Percentiles rank a stretch among this genome's conserved stretches.
Conservation (phyloP, 37 sponge, comb jelly and placozoan genomes). For the Petrosia ficiformis region DNA sequence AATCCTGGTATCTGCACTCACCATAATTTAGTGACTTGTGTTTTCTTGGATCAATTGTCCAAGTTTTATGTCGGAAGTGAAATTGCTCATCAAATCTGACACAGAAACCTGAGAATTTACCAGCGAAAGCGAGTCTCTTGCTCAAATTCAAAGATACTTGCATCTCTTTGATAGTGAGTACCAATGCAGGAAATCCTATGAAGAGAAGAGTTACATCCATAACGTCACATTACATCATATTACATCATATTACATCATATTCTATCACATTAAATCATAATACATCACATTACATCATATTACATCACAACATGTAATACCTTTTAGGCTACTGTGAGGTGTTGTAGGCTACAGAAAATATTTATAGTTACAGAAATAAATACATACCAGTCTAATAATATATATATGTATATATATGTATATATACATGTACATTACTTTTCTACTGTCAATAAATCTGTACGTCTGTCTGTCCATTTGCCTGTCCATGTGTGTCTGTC, state of each 20-base stretch:
- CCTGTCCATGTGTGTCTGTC: no score
- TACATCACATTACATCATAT: not conserved
- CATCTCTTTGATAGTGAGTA: constrained; percentile 77
- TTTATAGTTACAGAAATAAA: not conserved
- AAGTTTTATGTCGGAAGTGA: constrained; percentile 52
- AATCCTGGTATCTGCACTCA: not conserved
- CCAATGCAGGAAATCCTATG: constrained; percentile 63
- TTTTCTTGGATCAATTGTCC: constrained; percentile 55
- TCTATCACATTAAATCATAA: not conserved
- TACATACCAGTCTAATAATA: no score
- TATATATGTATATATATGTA: no score
- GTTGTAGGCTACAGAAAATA: constrained; percentile 9
- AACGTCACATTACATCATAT: not conserved
- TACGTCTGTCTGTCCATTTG: no score
- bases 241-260: not conserved
- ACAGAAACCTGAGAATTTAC: constrained; percentile 62
- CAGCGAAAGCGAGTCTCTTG: constrained; percentile 53
- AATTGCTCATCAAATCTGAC: constrained; percentile 71
- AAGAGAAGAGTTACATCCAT: not conserved
- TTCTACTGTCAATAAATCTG: no score
- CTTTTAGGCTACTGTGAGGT: constrained; percentile 16
- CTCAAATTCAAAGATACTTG: constrained; percentile 57
- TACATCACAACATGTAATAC: not conserved
- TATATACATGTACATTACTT: no score
- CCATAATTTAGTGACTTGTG: constrained; percentile 54